Evolutionary conservation across 1,140 invertebrate genomes (phyloP).

Genomic region (Formica exsecta): DNA sequence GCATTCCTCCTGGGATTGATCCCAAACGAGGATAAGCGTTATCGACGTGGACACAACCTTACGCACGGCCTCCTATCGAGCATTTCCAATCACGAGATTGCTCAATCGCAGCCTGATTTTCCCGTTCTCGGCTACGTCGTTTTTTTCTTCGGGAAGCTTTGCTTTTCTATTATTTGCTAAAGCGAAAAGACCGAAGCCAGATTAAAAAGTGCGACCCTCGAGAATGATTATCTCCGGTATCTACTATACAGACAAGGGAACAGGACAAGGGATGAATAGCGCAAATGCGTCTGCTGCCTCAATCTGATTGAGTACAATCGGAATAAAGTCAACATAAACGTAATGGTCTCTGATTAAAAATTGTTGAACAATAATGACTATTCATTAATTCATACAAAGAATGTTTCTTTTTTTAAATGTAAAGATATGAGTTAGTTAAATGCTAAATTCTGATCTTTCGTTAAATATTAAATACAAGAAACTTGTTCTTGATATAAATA

Average conservation of each 20-base stretch:
- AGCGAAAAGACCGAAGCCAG: slow-evolving; percentile 42
- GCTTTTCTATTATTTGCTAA: slow-evolving; percentile 70
- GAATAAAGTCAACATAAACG: slow-evolving; percentile 16
- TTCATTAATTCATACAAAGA: neutral
- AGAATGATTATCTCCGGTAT: slow-evolving; percentile 54
- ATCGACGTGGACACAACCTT: slow-evolving; percentile 73
- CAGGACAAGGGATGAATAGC: slow-evolving; percentile 37
- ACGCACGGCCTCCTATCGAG: slow-evolving; percentile 73
- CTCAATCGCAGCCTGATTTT: slow-evolving; percentile 81
- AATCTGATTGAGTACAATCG: slow-evolving; percentile 48
- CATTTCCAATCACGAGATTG: slow-evolving; percentile 83
- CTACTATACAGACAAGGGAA: slow-evolving; percentile 48
- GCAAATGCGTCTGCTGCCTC: slow-evolving; percentile 34
- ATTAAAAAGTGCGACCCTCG: slow-evolving; percentile 71
- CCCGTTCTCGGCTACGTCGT: slow-evolving; percentile 26
- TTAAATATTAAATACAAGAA: neutral
- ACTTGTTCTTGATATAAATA: neutral
- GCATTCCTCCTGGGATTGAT: slow-evolving; percentile 74
- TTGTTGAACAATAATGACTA: neutral
- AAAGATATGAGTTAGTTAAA: neutral
- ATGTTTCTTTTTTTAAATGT: neutral
- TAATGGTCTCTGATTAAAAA: slow-evolving; percentile 42
- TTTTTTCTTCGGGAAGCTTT: slow-evolving; percentile 21
- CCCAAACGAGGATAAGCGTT: slow-evolving; percentile 68
- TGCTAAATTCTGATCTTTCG: neutral